Base-by-base conservation (phyloP, 1,140 invertebrate genomes). In the Trachelipus rathkii region DNA sequence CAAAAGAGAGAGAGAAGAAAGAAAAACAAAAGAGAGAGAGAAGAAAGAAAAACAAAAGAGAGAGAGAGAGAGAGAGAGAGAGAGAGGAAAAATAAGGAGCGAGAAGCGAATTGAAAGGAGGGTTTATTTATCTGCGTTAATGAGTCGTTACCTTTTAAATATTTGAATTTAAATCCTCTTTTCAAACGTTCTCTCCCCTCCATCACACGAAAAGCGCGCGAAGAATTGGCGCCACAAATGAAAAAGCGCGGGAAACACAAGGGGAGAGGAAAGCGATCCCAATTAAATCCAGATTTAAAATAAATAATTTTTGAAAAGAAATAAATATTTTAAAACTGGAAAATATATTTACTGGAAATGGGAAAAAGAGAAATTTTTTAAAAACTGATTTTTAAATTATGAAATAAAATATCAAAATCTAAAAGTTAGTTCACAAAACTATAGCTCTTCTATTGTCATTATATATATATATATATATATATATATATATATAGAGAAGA, bases 131-230 rank as follows among this genome's bases (percentile, higher is more conserved):
- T 60, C 50, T 60, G 11, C 50, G 19, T 13, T 60, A 60, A 60
- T 60, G 50, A 60, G 11, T 60, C 50, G 8, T 60, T 8, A 19
- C 50, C 50, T 60, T 60, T 60, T 60, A 60, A 60, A 60, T 60
- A 60, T 60, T 60, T 60, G 11, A 60, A 60, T 60, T 60, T 60
- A 60, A 60, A 60, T 60, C 50, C 50, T 60, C 50, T 60, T 60
- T 15, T 13, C 50, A 19, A 15, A n/a, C 19, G 50, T 19, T 19
- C 15, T 50, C 15, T 60, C 19, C 50, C 50, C 50, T 60, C 50
- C 19, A 13, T 33, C 33, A 33, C 33, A 33, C 33, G 33, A 33
- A 33, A 33, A 33, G 33, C 33, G 33, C 33, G 33, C 33, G 33
- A 33, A 33, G 33, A 33, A 33, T 33, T 33, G 33, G 33, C 33